Conservation (phyloP, 2,888 invertebrate species). For the Caenorhabditis macrosperma region DNA sequence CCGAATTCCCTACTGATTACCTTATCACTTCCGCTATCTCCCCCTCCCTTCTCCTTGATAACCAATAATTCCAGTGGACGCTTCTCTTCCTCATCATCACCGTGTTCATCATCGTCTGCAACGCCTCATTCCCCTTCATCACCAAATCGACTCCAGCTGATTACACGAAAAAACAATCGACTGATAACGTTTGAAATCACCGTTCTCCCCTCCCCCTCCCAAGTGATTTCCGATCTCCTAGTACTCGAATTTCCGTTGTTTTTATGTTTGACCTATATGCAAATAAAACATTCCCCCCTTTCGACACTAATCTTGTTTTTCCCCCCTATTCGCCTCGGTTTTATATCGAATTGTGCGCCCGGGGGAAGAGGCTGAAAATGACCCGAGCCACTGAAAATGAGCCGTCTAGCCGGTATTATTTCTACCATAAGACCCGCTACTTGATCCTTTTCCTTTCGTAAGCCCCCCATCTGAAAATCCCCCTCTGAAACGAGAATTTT, state of each 20-base stretch:
- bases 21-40: too few species aligned
- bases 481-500: background rate
- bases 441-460: background rate
- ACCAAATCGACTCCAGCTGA: constrained; percentile 54
- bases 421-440: background rate
- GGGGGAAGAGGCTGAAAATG: too few species aligned
- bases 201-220: too few species aligned
- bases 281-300: too few species aligned
- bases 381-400: too few species aligned
- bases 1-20: background rate
- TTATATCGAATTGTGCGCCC: too few species aligned
- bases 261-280: too few species aligned
- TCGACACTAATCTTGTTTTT: too few species aligned
- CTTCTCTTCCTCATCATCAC: constrained; percentile 53
- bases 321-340: too few species aligned
- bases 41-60: too few species aligned
- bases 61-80: constrained; percentile 52
- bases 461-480: background rate
- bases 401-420: background rate
- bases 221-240: too few species aligned
- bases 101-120: constrained; percentile 43
- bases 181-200: background rate
- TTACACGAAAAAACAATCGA: constrained; percentile 38
- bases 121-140: constrained; percentile 51
- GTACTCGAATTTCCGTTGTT: too few species aligned